Evolutionary conservation across 2,113 vertebrate species (phyloP).

Genomic region (Myotis yumanensis): DNA sequence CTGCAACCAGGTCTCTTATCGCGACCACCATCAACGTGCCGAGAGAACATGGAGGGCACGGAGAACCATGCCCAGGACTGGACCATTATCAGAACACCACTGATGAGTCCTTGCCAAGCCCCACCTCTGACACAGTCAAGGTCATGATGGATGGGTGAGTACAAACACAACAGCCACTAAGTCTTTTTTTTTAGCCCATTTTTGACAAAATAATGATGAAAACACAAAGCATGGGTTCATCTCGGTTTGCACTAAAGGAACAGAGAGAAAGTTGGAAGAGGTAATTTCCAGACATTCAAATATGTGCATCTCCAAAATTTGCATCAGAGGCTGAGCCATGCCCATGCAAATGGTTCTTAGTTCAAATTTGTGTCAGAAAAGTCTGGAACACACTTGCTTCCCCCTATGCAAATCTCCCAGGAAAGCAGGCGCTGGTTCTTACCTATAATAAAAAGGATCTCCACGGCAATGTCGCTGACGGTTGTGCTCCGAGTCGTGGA

Average conservation of each 20-base stretch:
- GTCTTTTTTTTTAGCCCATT: background rate
- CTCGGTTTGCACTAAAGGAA: conserved; percentile 18
- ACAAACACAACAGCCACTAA: background rate
- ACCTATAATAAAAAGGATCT: conserved; percentile 99
- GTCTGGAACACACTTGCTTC: conserved; percentile 33
- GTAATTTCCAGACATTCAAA: conserved; percentile 55
- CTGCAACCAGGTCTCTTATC: background rate
- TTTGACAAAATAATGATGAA: conserved; percentile 16
- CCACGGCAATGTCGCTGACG: conserved; percentile 97
- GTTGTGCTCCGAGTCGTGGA: conserved; percentile 96
- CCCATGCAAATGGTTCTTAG: conserved; percentile 61
- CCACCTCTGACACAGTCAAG: background rate
- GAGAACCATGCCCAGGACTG: background rate
- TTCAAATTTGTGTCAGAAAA: conserved; percentile 51
- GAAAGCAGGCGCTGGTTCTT: conserved; percentile 57
- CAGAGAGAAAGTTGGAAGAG: background rate
- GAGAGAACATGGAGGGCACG: background rate
- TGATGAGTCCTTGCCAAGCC: background rate
- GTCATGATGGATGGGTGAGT: background rate
- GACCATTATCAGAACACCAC: background rate
- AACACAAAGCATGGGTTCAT: background rate
- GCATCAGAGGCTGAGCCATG: conserved; percentile 48
- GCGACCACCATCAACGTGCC: background rate
- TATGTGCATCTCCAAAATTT: conserved; percentile 51
- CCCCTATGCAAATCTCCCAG: conserved; percentile 40